Evolutionary conservation across 2,797 vertebrate species (phyloP).

Genomic region (Fistularia commersonii): DNA sequence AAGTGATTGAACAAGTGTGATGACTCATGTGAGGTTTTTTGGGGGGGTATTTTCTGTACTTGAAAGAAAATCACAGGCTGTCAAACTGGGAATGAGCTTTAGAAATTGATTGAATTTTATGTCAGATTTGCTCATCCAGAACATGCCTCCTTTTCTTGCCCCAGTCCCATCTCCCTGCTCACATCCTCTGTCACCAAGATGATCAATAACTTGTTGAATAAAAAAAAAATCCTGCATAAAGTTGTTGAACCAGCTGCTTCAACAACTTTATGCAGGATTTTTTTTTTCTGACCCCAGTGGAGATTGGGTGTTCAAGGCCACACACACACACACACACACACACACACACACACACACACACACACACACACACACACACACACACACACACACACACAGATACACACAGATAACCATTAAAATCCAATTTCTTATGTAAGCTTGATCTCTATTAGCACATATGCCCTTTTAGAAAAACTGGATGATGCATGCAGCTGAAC

Average conservation of each 20-base stretch:
- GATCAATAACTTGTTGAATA: conserved; percentile 63
- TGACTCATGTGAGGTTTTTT: conserved; percentile 38
- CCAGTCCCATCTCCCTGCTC: conserved; percentile 25
- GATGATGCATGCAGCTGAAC: conserved; percentile 38
- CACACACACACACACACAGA: conserved; percentile 1
- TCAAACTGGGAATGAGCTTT: conserved; percentile 36
- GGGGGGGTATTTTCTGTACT: conserved; percentile 34
- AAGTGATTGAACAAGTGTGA: conserved; percentile 26
- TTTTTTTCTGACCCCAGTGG: conserved; percentile 42
- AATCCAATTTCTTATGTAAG: conserved; percentile 54
- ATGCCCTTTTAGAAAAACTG: conserved; percentile 38
- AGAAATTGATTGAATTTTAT: conserved; percentile 52
- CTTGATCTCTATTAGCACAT: conserved; percentile 44
- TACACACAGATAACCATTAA: conserved; percentile 11
- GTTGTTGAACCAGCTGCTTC: conserved; percentile 60
- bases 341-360: conserved; percentile 1
- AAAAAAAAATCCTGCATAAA: conserved; percentile 49
- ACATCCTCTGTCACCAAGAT: conserved; percentile 22
- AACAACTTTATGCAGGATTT: too few relatives aligned
- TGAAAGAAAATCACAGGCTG: conserved; percentile 34
- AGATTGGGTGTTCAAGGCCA: conserved; percentile 10
- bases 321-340: conserved; percentile 2
- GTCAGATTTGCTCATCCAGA: conserved; percentile 63
- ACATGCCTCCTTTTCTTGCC: conserved; percentile 48
- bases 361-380: background rate